Conservation (phyloP, 2,797 vertebrate species). For the Cryptoprocta ferox region DNA sequence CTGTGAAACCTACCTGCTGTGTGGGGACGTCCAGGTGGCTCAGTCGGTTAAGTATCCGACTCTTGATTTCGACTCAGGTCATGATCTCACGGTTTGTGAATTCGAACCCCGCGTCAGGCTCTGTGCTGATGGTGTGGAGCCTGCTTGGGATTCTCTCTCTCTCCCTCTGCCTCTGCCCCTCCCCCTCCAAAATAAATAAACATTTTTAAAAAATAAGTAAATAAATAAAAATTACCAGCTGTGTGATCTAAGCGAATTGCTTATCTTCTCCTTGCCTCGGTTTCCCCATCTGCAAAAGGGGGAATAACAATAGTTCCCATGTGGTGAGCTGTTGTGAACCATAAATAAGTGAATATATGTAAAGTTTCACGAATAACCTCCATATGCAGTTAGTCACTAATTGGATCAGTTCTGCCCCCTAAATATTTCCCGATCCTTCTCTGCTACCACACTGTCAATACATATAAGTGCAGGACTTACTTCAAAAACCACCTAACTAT, state of each 20-base stretch:
- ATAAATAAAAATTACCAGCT: too few relatives aligned
- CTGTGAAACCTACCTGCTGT: not conserved
- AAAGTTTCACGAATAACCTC: not conserved
- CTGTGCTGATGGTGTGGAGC: too few relatives aligned
- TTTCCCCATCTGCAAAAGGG: not conserved
- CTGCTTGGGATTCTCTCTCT: too few relatives aligned
- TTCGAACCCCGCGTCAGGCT: too few relatives aligned
- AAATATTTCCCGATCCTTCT: not conserved
- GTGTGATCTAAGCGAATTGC: not conserved
- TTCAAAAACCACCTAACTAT: not conserved
- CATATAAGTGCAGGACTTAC: not conserved
- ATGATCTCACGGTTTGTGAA: too few relatives aligned
- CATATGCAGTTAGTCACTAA: not conserved
- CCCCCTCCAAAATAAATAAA: too few relatives aligned
- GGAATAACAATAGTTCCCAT: too few relatives aligned
- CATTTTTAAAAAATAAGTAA: too few relatives aligned
- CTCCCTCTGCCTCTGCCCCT: too few relatives aligned
- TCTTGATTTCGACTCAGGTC: too few relatives aligned
- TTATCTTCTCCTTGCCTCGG: not conserved
- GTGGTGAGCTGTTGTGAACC: not conserved
- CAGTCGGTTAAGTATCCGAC: too few relatives aligned
- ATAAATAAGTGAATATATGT: not conserved
- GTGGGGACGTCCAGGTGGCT: too few relatives aligned
- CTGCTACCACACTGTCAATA: not conserved
- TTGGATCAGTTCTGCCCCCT: not conserved